Evolutionary conservation across 30 jellyfish, hydroid and myxozoan genomes (phyloP).

Genomic region (Haliclystus octoradiatus): DNA sequence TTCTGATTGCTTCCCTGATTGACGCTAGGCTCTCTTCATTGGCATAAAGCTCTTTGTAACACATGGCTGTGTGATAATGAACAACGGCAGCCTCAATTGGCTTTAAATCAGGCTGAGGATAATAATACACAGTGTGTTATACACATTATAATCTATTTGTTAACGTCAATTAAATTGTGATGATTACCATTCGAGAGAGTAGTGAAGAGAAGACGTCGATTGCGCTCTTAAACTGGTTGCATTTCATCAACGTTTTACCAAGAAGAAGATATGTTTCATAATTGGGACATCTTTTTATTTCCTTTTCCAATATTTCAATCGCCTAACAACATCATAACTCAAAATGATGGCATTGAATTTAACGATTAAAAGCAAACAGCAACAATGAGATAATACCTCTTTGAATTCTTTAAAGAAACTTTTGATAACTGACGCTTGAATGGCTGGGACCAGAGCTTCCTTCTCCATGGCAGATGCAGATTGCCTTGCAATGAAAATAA

Average conservation of each 20-base stretch:
- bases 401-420: background rate
- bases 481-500: background rate
- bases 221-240: constrained; percentile 42
- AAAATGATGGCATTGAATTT: no score
- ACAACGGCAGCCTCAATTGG: constrained; percentile 55
- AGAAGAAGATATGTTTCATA: constrained; percentile 34
- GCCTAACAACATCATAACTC: constrained; percentile 31
- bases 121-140: no score
- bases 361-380: no score
- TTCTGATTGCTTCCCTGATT: constrained; percentile 36
- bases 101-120: no score
- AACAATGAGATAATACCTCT: no score
- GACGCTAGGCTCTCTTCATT: constrained; percentile 50
- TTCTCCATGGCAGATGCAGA: background rate
- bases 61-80: constrained; percentile 47
- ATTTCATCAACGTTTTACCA: constrained; percentile 72
- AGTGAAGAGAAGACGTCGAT: constrained; percentile 48
- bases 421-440: background rate
- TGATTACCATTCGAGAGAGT: constrained; percentile 29
- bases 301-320: constrained; percentile 32
- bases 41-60: constrained; percentile 36
- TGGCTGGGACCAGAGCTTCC: background rate
- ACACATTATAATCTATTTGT: no score
- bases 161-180: background rate
- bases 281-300: constrained; percentile 23